Conservation (phyloP, 2,888 invertebrate species). For the Agrochola lota region DNA sequence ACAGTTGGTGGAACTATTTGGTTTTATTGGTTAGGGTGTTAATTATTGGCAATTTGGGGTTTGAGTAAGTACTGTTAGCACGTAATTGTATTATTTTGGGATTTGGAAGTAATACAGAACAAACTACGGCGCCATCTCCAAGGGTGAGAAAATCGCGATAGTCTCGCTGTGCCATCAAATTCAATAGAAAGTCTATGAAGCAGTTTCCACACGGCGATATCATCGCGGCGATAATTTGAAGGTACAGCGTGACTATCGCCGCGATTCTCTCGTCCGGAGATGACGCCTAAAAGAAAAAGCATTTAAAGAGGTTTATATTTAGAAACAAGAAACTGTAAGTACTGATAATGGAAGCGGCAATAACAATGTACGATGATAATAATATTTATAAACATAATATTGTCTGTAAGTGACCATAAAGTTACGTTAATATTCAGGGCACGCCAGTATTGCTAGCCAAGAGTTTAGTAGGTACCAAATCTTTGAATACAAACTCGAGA, state of each 20-base stretch:
- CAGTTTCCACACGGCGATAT: too few species aligned
- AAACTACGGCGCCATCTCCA: neutral
- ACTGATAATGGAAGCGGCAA: neutral
- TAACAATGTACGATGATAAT: neutral
- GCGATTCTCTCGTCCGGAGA: too few species aligned
- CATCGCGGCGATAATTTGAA: too few species aligned
- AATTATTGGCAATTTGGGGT: constrained; percentile 45
- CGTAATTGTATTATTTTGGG: neutral
- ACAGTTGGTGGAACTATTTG: constrained; percentile 57
- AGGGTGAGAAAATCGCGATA: too few species aligned
- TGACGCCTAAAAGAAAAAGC: too few species aligned
- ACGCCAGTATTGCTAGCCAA: neutral
- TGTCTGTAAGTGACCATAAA: neutral
- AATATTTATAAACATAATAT: neutral
- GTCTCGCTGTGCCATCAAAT: too few species aligned
- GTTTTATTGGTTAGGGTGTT: constrained; percentile 52
- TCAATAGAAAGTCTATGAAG: too few species aligned
- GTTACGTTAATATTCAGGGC: too few species aligned
- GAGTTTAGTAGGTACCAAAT: neutral
- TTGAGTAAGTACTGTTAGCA: neutral
- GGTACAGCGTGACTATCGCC: too few species aligned
- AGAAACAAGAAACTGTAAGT: neutral
- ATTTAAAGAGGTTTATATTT: neutral
- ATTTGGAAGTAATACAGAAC: neutral
- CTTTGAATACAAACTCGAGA: neutral